Evolutionary conservation across 2,797 vertebrate species (phyloP), one percentile per base, ranked within the genome.

Genomic region (Phataginus tetradactyla): DNA sequence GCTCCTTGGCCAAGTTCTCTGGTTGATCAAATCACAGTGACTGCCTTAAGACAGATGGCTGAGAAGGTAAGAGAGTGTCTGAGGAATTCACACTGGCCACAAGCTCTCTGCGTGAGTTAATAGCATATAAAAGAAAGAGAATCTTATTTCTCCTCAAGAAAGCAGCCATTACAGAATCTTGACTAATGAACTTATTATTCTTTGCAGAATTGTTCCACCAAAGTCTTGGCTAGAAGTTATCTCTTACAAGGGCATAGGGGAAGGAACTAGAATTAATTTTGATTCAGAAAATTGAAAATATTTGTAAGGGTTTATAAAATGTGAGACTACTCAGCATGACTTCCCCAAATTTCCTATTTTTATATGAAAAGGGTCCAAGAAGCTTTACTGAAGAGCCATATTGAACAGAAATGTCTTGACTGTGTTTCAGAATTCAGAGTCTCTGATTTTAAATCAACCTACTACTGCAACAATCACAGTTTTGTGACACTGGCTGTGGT

Each of bases 21-120:
- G 32, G 49, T 34, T 95, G 92, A 91, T 85, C 71, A 93, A 66
- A 88, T 95, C 42, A 85, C 11, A 72, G 15, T 91, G 66, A 64
- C 53, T 57, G 68, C 27, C n/a, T 85, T 64, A 71, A 66, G 42
- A 45, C 91, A 25, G 42, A 87, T 64, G 29, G 13, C 55, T 83
- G 68, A 96, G 77, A 75, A 75, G 45, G 32, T 66, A 95, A 75
- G 37, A 69, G 83, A 85, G 7, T 49, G 61, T 45, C 55, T 37
- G 86, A 90, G 42, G 64, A 68, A 94, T 90, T 86, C 45, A 90
- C 32, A 83, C 10, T 80, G 61, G 75, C 79, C 66, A 80, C 53
- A 86, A 42, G 21, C 61, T 74, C 91, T 66, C 29, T 86, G 71
- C 32, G 74, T 57, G 13, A 51, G 42, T 81, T 78, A 85, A 86